phyloP scores from a whole-genome alignment of 2,797 vertebrate species.

The Melanogrammus aeglefinus region DNA sequence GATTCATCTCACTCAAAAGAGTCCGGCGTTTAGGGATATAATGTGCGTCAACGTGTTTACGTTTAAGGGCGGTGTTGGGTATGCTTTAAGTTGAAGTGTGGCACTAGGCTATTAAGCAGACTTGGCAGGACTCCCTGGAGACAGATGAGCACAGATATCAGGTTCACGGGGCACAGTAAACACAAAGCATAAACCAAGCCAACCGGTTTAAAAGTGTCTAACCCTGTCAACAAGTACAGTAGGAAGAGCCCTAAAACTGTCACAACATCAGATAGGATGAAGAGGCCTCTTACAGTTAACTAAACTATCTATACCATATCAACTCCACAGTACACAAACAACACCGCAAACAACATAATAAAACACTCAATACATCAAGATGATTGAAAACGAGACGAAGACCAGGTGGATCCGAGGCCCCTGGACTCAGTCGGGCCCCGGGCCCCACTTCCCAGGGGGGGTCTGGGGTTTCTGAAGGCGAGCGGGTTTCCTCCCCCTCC shows the following conservation, averaged over 20 bases:
- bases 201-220: not conserved
- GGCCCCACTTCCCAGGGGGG: conserved; percentile 29
- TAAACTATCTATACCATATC: not conserved
- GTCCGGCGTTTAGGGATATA: not conserved
- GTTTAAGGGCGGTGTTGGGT: not conserved
- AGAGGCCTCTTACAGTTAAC: not conserved
- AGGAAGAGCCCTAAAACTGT: not conserved
- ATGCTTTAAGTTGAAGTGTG: not conserved
- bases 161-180: conserved; percentile 31
- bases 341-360: not conserved
- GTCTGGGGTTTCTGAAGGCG: conserved; percentile 41
- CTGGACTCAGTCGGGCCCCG: conserved; percentile 27
- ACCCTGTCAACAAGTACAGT: not conserved
- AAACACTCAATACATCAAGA: not conserved
- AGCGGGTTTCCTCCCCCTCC: conserved; percentile 22
- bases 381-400: not conserved
- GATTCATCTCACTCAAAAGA: not conserved
- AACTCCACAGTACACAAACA: not conserved
- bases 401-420: not conserved
- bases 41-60: not conserved
- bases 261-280: not conserved
- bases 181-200: not conserved
- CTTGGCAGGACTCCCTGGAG: conserved; percentile 38
- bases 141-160: conserved; percentile 33
- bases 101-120: conserved; percentile 27